phyloP scores from a whole-genome alignment of 1,140 invertebrate species.

The Chironomus striatipennis region DNA sequence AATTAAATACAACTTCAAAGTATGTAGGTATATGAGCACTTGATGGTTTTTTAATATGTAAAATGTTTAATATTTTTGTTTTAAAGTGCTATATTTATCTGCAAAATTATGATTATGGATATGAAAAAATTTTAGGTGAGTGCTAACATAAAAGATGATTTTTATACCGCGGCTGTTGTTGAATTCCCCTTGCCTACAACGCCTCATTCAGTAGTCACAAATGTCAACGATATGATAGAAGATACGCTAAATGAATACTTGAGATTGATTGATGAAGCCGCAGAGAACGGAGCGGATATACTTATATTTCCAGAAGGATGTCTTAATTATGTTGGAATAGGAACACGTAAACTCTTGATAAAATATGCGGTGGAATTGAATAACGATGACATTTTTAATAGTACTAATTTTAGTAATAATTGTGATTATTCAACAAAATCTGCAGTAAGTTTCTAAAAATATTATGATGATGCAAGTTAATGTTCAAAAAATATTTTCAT shows the following conservation, averaged over 20 bases:
- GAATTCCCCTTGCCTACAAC: background rate
- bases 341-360: background rate
- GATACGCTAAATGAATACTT: slow-evolving; percentile 4
- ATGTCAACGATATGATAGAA: background rate
- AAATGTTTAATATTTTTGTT: too few species aligned
- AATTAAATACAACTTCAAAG: background rate
- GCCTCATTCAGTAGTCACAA: background rate
- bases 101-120: too few species aligned
- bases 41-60: too few species aligned
- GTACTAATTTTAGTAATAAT: background rate
- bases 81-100: too few species aligned
- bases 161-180: slow-evolving; percentile 9
- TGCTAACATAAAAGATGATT: background rate
- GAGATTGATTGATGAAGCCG: slow-evolving; percentile 14
- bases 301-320: background rate
- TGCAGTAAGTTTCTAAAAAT: background rate
- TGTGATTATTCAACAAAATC: slow-evolving; percentile 11
- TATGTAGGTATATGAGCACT: too few species aligned
- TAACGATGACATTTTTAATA: background rate
- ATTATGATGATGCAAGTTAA: too few species aligned
- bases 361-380: background rate
- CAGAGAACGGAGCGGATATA: background rate
- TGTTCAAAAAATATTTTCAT: too few species aligned
- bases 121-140: background rate
- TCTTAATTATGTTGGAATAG: slow-evolving; percentile 17